These are phyloP conservation scores for Anarsia innoxiella DNA, from an alignment of 2,888 invertebrate genomes.

Conservation along the genomic window DNA sequence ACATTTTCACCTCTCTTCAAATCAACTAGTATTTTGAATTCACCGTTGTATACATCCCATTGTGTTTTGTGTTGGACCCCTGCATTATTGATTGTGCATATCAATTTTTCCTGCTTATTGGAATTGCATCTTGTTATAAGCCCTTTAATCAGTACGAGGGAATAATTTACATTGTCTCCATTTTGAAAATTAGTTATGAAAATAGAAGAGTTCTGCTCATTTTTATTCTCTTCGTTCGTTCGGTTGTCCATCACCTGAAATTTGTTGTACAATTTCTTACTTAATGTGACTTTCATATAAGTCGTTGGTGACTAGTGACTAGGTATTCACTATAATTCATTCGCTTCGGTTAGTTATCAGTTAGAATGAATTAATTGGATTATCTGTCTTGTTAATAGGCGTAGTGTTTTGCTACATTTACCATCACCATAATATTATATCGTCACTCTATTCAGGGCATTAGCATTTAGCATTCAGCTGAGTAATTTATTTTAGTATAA, in stretches of 20 bases:
- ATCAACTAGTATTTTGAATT: slow-evolving; percentile 81
- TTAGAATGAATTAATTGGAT: too few species aligned
- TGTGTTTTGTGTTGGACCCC: slow-evolving; percentile 54
- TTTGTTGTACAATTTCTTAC: too few species aligned
- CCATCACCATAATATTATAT: too few species aligned
- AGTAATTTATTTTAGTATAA: slow-evolving; percentile 34
- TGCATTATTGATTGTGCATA: slow-evolving; percentile 55
- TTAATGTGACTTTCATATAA: not conserved
- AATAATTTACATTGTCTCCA: slow-evolving; percentile 76
- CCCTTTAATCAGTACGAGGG: slow-evolving; percentile 77
- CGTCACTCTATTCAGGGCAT: too few species aligned
- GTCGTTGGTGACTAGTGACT: not conserved
- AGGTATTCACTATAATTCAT: slow-evolving; percentile 6
- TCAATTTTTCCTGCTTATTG: slow-evolving; percentile 55
- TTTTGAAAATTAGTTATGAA: slow-evolving; percentile 77
- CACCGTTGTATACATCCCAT: slow-evolving; percentile 79
- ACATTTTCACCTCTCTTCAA: slow-evolving; percentile 78
- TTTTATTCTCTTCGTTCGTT: slow-evolving; percentile 54
- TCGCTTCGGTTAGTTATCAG: slow-evolving; percentile 16
- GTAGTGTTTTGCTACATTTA: too few species aligned
- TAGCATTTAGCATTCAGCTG: slow-evolving; percentile 22
- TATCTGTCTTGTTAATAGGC: too few species aligned
- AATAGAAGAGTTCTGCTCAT: slow-evolving; percentile 59
- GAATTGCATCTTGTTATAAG: slow-evolving; percentile 64
- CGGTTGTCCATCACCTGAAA: slow-evolving; percentile 74